Conservation (phyloP, 2,888 invertebrate species). For the Ennomos quercinarius region DNA sequence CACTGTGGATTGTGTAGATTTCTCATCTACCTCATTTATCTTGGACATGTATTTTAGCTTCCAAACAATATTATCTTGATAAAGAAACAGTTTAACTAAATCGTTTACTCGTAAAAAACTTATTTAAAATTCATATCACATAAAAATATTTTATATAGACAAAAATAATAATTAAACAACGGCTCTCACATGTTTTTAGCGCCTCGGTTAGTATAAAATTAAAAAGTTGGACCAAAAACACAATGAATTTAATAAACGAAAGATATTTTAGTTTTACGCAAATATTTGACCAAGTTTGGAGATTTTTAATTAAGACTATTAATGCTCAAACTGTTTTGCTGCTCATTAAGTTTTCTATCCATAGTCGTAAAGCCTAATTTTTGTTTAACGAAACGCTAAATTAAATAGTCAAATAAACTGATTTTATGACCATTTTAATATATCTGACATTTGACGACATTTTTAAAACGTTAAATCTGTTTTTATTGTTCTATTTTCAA, state of each 20-base stretch:
- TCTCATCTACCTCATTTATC: slow-evolving; percentile 7
- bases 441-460: slow-evolving; percentile 31
- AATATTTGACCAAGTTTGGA: slow-evolving; percentile 6
- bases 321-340: slow-evolving; percentile 3
- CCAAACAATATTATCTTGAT: slow-evolving; percentile 14
- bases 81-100: slow-evolving; percentile 16
- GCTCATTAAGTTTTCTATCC: slow-evolving; percentile 17
- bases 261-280: background rate
- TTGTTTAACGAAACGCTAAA: slow-evolving; percentile 33
- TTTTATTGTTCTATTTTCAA: slow-evolving; percentile 23
- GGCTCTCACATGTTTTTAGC: slow-evolving; percentile 18
- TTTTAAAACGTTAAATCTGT: slow-evolving; percentile 30
- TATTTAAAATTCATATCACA: slow-evolving; percentile 23
- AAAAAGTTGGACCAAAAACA: slow-evolving; percentile 8
- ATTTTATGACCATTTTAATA: slow-evolving; percentile 31
- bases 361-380: slow-evolving; percentile 24
- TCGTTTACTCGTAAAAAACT: slow-evolving; percentile 15
- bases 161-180: slow-evolving; percentile 18
- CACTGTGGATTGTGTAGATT: background rate
- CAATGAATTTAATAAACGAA: slow-evolving; percentile 8
- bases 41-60: slow-evolving; percentile 6
- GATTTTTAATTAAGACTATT: slow-evolving; percentile 13
- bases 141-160: slow-evolving; percentile 22
- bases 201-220: slow-evolving; percentile 12
- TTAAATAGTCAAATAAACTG: slow-evolving; percentile 25